Percentiles rank a stretch among this genome's conserved stretches.
phyloP scores from a whole-genome alignment of 2,113 vertebrate species.

The Ancistrus triradiatus region DNA sequence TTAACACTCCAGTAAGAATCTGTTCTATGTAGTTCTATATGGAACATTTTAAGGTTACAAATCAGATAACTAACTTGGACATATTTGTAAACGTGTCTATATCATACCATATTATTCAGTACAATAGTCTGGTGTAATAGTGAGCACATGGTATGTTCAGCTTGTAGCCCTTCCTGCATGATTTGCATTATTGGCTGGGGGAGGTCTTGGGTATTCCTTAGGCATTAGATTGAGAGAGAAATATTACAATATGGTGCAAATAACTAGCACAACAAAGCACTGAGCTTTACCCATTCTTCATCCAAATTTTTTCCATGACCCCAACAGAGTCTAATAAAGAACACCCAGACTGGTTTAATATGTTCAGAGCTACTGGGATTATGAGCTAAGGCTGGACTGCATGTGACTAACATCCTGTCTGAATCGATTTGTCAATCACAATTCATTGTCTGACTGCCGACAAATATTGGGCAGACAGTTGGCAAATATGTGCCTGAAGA shows the following conservation, averaged over 20 bases:
- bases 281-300: not conserved
- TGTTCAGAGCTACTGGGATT: constrained; percentile 7
- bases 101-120: too few relatives aligned
- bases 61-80: too few relatives aligned
- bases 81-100: too few relatives aligned
- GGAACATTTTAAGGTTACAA: too few relatives aligned
- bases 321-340: constrained; percentile 17
- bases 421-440: constrained; percentile 30
- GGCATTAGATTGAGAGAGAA: not conserved
- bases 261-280: constrained; percentile 13
- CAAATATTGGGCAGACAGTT: constrained; percentile 17
- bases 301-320: not conserved
- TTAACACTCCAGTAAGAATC: too few relatives aligned
- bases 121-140: too few relatives aligned
- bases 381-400: not conserved
- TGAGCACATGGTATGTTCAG: too few relatives aligned
- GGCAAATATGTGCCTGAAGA: constrained; percentile 23
- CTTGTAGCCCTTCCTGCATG: too few relatives aligned
- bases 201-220: not conserved
- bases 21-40: too few relatives aligned
- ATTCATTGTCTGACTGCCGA: constrained; percentile 13
- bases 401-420: constrained; percentile 23
- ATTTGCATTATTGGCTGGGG: not conserved
- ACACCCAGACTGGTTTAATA: not conserved
- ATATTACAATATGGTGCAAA: constrained; percentile 1